phyloP scores from a whole-genome alignment of 2,888 invertebrate genomes.

The Clanis bilineata region DNA sequence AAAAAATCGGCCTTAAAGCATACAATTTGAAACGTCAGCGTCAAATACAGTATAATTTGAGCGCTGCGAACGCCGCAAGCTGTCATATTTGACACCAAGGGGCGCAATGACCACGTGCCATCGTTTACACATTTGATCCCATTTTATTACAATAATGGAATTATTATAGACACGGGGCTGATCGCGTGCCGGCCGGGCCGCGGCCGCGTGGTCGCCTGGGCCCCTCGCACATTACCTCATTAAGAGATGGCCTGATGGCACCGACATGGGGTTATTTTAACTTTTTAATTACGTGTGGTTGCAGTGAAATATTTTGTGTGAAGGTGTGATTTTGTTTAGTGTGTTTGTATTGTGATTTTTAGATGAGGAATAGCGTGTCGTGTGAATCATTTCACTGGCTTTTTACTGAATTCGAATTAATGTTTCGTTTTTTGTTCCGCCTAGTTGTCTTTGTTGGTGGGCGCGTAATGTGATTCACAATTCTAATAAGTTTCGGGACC shows the following conservation, averaged over 20 bases:
- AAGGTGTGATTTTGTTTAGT: constrained; percentile 63
- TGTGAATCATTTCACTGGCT: too few species aligned
- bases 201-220: constrained; percentile 48
- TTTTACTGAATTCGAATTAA: too few species aligned
- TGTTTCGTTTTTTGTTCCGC: too few species aligned
- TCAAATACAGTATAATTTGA: background rate
- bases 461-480: too few species aligned
- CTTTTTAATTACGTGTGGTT: constrained; percentile 71
- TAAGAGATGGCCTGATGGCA: constrained; percentile 63
- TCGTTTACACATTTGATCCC: constrained; percentile 75
- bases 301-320: constrained; percentile 45
- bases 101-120: constrained; percentile 62
- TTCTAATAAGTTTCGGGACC: too few species aligned
- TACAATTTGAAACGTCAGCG: background rate
- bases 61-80: constrained; percentile 20
- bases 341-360: background rate
- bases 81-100: constrained; percentile 35
- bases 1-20: background rate
- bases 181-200: constrained; percentile 59
- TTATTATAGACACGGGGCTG: constrained; percentile 56
- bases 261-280: constrained; percentile 55
- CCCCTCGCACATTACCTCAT: constrained; percentile 67
- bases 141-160: constrained; percentile 78
- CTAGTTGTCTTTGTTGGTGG: too few species aligned
- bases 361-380: too few species aligned